Conservation (phyloP, 2,797 vertebrate species). For the Premnoplex brunnescens region DNA sequence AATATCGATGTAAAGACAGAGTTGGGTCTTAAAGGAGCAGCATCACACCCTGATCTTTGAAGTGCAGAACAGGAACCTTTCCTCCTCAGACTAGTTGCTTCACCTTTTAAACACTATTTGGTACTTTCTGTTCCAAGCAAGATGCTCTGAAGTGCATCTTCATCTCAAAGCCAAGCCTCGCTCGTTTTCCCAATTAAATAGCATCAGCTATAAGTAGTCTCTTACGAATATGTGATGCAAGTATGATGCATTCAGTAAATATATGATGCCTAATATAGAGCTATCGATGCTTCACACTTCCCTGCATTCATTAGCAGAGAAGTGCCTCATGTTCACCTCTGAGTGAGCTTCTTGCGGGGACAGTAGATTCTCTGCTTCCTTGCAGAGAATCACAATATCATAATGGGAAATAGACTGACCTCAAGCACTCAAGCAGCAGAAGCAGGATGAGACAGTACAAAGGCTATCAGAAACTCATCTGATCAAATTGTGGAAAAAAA, state of each 20-base stretch:
- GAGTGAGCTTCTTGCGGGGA: not conserved
- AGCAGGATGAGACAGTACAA: not conserved
- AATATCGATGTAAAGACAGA: not conserved
- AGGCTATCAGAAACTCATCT: not conserved
- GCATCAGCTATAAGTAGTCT: not conserved
- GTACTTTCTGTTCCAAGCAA: not conserved
- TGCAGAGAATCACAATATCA: not conserved
- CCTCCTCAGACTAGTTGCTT: accelerated
- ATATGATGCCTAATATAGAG: not conserved
- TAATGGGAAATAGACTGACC: not conserved
- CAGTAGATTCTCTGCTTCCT: not conserved
- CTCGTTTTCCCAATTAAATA: not conserved
- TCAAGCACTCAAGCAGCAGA: not conserved
- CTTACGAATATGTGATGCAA: not conserved
- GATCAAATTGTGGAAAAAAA: not conserved
- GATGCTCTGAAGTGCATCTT: not conserved
- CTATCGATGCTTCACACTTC: not conserved
- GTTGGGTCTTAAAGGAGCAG: not conserved
- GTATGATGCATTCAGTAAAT: not conserved
- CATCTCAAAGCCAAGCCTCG: not conserved
- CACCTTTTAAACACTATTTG: not conserved
- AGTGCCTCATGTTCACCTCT: not conserved
- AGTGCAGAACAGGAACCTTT: not conserved
- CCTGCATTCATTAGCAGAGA: not conserved
- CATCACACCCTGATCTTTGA: not conserved